These are phyloP conservation scores for Pampus argenteus DNA, from an alignment of 2,797 vertebrate genomes.

Conservation along the genomic window DNA sequence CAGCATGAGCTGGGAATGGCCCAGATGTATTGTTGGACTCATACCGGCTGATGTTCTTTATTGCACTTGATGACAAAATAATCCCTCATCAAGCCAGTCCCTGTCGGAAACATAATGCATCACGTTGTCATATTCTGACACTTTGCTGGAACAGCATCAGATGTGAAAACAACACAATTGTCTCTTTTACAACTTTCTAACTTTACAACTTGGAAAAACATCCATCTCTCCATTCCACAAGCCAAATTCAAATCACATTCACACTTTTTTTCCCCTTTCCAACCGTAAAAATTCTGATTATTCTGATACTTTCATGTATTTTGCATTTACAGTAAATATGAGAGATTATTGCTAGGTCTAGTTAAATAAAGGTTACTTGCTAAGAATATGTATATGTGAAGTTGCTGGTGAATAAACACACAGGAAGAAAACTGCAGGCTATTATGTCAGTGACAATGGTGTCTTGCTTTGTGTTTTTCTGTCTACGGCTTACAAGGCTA, in stretches of 20 bases:
- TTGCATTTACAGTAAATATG: background rate
- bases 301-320: background rate
- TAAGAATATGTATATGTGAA: background rate
- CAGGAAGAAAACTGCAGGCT: background rate
- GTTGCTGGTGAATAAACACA: background rate
- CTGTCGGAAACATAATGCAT: conserved; percentile 33
- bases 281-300: background rate
- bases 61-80: conserved; percentile 59
- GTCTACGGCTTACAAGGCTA: conserved; percentile 66
- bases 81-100: conserved; percentile 50
- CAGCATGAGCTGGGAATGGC: conserved; percentile 52
- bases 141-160: conserved; percentile 47
- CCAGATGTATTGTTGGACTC: conserved; percentile 27
- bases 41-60: conserved; percentile 26
- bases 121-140: conserved; percentile 33
- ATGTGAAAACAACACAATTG: background rate
- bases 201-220: conserved; percentile 19
- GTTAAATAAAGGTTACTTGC: background rate
- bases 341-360: background rate
- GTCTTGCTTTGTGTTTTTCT: conserved; percentile 54
- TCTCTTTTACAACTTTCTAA: background rate
- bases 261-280: background rate
- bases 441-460: conserved; percentile 26
- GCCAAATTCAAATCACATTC: background rate
- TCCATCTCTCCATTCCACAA: background rate